phyloP scores from a whole-genome alignment of 2,113 vertebrate genomes.

The Strigops habroptila region DNA sequence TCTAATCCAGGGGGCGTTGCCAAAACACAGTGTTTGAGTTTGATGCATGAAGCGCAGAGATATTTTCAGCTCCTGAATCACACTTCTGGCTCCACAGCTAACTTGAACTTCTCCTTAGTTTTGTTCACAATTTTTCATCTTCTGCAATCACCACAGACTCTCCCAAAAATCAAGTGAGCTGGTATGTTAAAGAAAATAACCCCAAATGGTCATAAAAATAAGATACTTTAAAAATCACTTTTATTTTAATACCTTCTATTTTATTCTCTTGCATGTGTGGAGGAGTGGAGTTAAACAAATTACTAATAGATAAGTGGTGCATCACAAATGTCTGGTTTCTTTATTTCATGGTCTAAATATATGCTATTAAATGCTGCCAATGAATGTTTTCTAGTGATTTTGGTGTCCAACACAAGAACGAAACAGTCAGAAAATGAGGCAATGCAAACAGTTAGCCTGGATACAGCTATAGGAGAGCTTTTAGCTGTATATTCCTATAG shows the following conservation, averaged over 20 bases:
- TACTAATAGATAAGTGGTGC: neutral
- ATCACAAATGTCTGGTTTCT: neutral
- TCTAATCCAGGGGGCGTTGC: constrained; percentile 64
- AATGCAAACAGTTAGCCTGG: neutral
- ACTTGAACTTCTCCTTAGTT: constrained; percentile 31
- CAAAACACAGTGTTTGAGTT: constrained; percentile 69
- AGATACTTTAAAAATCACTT: neutral
- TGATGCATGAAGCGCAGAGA: constrained; percentile 59
- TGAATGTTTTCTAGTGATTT: constrained; percentile 25
- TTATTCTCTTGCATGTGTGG: neutral
- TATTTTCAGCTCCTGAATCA: constrained; percentile 75
- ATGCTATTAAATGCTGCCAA: constrained; percentile 3
- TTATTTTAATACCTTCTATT: constrained; percentile 8
- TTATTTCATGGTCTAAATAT: neutral
- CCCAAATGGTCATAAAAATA: neutral
- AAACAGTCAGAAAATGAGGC: no score
- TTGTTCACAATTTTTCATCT: constrained; percentile 30
- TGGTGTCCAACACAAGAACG: neutral
- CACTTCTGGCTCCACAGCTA: constrained; percentile 41
- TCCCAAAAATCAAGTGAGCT: neutral
- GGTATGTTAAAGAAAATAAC: neutral
- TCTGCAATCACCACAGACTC: neutral
- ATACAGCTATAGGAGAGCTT: neutral
- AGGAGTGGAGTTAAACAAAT: neutral
- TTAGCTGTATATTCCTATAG: neutral